A percentile compares a stretch with the other conserved stretches of the same genome.
Conservation (phyloP, 2,797 vertebrate species). For the Paramormyrops hopkinsi region DNA sequence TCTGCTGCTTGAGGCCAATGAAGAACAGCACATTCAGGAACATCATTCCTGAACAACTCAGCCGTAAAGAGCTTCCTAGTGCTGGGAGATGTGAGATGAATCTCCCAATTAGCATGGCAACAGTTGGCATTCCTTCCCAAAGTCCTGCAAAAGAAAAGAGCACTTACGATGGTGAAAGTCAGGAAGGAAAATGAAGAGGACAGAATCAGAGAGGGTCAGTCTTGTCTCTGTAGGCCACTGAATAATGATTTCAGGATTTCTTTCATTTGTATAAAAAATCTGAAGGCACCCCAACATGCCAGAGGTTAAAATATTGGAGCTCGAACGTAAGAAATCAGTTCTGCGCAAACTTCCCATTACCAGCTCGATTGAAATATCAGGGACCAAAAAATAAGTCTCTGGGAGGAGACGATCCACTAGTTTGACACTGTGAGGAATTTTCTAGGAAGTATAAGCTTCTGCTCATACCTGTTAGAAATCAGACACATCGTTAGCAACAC, state of each 20-base stretch:
- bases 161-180: conserved; percentile 50
- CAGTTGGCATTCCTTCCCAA: conserved; percentile 11
- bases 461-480: not conserved
- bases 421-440: not conserved
- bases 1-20: not conserved
- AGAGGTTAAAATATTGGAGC: conserved; percentile 30
- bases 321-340: conserved; percentile 27
- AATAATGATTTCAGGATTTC: conserved; percentile 23
- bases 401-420: not conserved
- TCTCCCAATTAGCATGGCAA: not conserved
- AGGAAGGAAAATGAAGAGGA: conserved; percentile 32
- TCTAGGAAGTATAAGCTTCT: not conserved
- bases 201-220: conserved; percentile 47
- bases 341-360: conserved; percentile 16
- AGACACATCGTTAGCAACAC: conserved; percentile 1
- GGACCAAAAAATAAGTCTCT: not conserved
- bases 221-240: conserved; percentile 43
- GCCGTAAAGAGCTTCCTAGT: conserved; percentile 18
- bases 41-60: conserved; percentile 30
- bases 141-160: conserved; percentile 55
- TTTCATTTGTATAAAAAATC: conserved; percentile 35
- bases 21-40: conserved; percentile 1
- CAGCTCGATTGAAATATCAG: conserved; percentile 22
- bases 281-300: conserved; percentile 48
- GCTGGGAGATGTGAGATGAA: not conserved